Base-by-base conservation (phyloP, 2,888 invertebrate species). In the Amphipyra berbera region DNA sequence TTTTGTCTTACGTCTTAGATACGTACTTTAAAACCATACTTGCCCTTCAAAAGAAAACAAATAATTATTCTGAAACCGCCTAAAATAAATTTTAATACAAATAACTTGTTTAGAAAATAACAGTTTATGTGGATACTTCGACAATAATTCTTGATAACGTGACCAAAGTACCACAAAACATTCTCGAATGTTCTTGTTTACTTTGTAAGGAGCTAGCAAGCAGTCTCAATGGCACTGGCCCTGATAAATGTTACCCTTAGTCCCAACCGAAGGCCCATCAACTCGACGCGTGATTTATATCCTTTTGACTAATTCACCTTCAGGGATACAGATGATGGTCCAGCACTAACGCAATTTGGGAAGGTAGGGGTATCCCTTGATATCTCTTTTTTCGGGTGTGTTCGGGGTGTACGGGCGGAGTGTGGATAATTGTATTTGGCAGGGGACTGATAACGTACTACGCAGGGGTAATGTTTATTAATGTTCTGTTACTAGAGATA, bases 251-350 rank as follows among this genome's bases (percentile, higher is more conserved):
- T 46, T 48, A 33, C 46, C 15, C 33, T 55, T 38, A 60, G 42
- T 55, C 15, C 42, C 14, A 41, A 33, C 44, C n/a, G 44, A 56
- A 30, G 21, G 52, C 40, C 57, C 65, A 59, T 76, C 66, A 71
- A 50, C 44, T 15, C n/a, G 21, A 13, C 27, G 4, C 14, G 58
- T 66, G 72, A 73, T 76, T 76, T 73, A 76, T 73, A 37, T 49
- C 13, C 44, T 49, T 40, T 44, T 54, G 41, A 41, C 59, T 60
- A 63, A 68, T 68, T 59, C 44, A 63, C 70, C 56, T 72, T 47
- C 41, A 49, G 69, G 59, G 48, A 54, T 48, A 66, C 42, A 13
- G 45, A 67, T 59, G 53, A 44, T 56, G 37, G 40, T 45, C 38
- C 37, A 27, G 13, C 13, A 38, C 50, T 55, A 66, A 44, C 8